Evolutionary conservation across 2,113 vertebrate species (phyloP).

Genomic region (Gopherus flavomarginatus): DNA sequence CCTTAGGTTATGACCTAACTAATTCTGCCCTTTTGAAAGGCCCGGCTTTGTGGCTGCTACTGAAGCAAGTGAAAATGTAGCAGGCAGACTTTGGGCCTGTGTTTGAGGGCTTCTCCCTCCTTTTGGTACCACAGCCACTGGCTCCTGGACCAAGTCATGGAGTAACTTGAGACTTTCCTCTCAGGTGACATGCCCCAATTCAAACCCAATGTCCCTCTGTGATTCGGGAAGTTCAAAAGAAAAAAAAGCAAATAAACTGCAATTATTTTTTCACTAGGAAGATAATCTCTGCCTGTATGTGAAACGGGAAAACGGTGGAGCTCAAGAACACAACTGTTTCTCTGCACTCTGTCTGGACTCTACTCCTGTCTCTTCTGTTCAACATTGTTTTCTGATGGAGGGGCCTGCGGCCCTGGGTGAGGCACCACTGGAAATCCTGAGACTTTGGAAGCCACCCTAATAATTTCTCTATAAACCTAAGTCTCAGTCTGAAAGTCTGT

Average conservation of each 20-base stretch:
- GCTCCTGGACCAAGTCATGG: neutral
- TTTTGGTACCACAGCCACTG: neutral
- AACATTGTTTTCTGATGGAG: rapidly evolving
- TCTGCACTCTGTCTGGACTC: rapidly evolving
- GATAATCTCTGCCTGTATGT: rapidly evolving
- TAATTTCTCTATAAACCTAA: rapidly evolving
- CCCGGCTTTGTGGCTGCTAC: neutral
- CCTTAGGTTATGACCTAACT: neutral
- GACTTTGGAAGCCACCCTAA: rapidly evolving
- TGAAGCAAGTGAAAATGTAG: neutral
- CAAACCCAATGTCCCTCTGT: rapidly evolving
- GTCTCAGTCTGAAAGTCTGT: neutral
- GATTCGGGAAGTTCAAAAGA: neutral
- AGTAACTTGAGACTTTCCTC: rapidly evolving
- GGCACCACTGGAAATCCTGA: rapidly evolving
- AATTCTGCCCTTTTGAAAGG: neutral
- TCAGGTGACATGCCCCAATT: rapidly evolving
- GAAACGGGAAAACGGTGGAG: neutral
- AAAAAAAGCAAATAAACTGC: neutral
- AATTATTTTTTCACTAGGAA: rapidly evolving
- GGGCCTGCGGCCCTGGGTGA: rapidly evolving
- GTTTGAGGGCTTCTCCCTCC: neutral
- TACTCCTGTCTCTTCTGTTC: rapidly evolving
- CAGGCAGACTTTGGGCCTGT: neutral
- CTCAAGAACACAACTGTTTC: rapidly evolving